Percentiles rank a stretch among this genome's conserved stretches.
These are phyloP conservation scores for Xenotilapia leptura DNA, from an alignment of 2,113 vertebrate species.

Conservation along the genomic window DNA sequence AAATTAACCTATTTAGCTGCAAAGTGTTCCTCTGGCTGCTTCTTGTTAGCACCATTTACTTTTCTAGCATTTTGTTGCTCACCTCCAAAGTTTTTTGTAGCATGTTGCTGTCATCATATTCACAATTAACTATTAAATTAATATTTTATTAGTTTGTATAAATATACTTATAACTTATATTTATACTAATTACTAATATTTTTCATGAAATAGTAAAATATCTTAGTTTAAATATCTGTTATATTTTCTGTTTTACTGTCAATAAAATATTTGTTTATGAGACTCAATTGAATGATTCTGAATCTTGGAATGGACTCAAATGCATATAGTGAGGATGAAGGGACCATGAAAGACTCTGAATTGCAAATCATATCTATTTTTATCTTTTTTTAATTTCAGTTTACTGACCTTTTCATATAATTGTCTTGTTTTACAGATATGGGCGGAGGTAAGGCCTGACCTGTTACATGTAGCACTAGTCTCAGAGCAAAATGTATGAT, in stretches of 20 bases:
- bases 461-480: not conserved
- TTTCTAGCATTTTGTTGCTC: not conserved
- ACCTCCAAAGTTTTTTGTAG: not conserved
- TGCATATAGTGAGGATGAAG: not conserved
- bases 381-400: not conserved
- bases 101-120: not conserved
- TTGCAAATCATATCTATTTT: not conserved
- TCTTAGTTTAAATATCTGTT: not conserved
- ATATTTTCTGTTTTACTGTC: not conserved
- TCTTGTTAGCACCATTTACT: not conserved
- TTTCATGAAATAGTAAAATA: not conserved
- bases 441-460: not conserved
- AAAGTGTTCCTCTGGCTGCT: not conserved
- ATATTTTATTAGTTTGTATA: not conserved
- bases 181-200: not conserved
- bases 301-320: not conserved
- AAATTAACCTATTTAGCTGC: not conserved
- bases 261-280: not conserved
- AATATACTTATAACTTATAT: not conserved
- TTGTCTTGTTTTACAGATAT: not conserved
- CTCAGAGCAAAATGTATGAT: not conserved
- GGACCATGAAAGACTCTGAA: not conserved
- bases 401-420: not conserved
- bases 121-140: not conserved
- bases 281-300: not conserved